phyloP scores from a whole-genome alignment of 2,888 invertebrate species.

The Hedya salicella region DNA sequence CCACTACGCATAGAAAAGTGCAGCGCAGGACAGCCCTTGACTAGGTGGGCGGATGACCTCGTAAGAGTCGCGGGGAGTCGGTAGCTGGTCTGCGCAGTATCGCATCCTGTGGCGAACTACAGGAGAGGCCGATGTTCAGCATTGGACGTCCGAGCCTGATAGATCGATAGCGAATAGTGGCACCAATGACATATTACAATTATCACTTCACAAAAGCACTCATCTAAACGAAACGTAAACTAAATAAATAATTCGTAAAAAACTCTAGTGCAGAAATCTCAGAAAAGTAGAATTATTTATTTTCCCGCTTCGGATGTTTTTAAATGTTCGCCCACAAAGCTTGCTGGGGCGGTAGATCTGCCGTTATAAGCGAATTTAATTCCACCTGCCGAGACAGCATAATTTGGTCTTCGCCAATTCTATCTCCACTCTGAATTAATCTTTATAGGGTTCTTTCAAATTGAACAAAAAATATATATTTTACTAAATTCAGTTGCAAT shows the following conservation, averaged over 20 bases:
- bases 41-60: too few relatives aligned
- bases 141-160: too few relatives aligned
- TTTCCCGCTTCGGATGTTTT: constrained; percentile 7
- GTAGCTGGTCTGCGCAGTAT: too few relatives aligned
- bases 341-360: constrained; percentile 3
- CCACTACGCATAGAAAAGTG: too few relatives aligned
- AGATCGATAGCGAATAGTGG: too few relatives aligned
- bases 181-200: too few relatives aligned
- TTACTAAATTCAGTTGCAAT: too few relatives aligned
- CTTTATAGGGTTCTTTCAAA: background rate
- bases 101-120: too few relatives aligned
- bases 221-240: background rate
- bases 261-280: background rate
- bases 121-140: too few relatives aligned
- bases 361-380: constrained; percentile 21
- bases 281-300: background rate
- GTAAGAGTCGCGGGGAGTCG: too few relatives aligned
- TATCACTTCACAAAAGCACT: background rate
- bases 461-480: too few relatives aligned
- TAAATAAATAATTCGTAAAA: background rate
- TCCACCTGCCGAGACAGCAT: constrained; percentile 11
- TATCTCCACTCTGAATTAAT: background rate
- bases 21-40: too few relatives aligned
- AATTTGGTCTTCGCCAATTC: constrained; percentile 2
- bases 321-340: constrained; percentile 9